These are phyloP conservation scores for Strigamia crassipes DNA, from an alignment of 2,888 invertebrate genomes.

Conservation along the genomic window DNA sequence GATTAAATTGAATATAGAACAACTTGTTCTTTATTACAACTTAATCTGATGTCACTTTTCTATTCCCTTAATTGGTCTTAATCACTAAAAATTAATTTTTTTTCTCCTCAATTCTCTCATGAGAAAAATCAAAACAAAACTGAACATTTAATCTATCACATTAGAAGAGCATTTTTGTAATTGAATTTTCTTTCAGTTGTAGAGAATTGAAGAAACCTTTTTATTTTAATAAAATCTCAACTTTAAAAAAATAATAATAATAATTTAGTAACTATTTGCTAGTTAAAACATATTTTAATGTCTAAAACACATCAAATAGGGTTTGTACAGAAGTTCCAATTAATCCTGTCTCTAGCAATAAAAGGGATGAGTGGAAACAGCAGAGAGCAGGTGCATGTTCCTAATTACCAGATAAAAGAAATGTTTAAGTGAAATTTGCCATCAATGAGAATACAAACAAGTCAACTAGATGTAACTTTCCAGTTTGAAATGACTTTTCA, in stretches of 20 bases:
- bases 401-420: constrained; percentile 7
- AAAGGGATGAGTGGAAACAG: constrained; percentile 31
- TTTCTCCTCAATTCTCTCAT: neutral
- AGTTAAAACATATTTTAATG: neutral
- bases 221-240: neutral
- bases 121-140: constrained; percentile 10
- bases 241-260: neutral
- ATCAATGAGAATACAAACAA: neutral
- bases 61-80: neutral
- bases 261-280: neutral
- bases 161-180: constrained; percentile 25
- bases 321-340: neutral
- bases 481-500: neutral
- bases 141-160: constrained; percentile 38
- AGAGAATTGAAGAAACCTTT: neutral
- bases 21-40: neutral
- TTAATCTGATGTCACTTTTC: constrained; percentile 10
- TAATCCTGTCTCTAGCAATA: constrained; percentile 25
- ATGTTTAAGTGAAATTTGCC: neutral
- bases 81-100: constrained; percentile 18
- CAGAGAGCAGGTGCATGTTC: constrained; percentile 28
- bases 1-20: constrained; percentile 35
- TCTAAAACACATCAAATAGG: neutral
- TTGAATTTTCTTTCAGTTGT: neutral
- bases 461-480: neutral